Base-by-base conservation (phyloP, 2,888 invertebrate species). In the Mactromeris polynyma region DNA sequence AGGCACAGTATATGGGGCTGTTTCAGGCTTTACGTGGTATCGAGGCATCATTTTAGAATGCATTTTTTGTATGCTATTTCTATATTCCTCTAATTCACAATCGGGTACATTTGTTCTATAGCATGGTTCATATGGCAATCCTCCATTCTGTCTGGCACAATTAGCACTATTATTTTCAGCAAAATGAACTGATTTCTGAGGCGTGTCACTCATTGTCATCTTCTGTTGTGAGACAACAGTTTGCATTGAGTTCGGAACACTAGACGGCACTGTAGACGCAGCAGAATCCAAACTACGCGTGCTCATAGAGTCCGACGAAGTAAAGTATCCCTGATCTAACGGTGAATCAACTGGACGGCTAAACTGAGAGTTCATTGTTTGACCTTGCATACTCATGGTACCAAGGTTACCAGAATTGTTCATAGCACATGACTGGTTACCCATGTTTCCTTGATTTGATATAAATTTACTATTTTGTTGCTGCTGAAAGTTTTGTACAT, bases 321-420 rank as follows among this genome's bases (percentile, higher is more conserved):
- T 96, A 89, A 94, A 95, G 90, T 96, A 96, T 58, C 96, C 96
- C 87, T 94, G 95, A 90, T 96, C 95, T 46, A 95, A 91, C 7
- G 95, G 95, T 26, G 96, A 95, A 82, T 96, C 95, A 77, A 93
- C 58, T 81, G 94, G 92, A 89, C 94, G 91, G 83, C 88, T 91
- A 89, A 89, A 93, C 87, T 92, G 92, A 82, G 93, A 91, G 83
- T 89, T 92, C 81, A 86, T 90, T 81, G 89, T 87, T 86, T 89
- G 92, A 86, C 89, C 86, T 87, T 88, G 89, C 86, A 89, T 88
- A 81, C 77, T 85, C 91, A 91, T 89, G 79, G 81, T 89, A 33
- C 89, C 91, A 85, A 81, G 87, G 79, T 87, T 88, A 87, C 90
- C 90, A 86, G 87, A 86, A 87, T 83, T 89, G 86, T 90, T 92